Conservation (phyloP, 2,797 vertebrate species). For the Myotis vivesi region DNA sequence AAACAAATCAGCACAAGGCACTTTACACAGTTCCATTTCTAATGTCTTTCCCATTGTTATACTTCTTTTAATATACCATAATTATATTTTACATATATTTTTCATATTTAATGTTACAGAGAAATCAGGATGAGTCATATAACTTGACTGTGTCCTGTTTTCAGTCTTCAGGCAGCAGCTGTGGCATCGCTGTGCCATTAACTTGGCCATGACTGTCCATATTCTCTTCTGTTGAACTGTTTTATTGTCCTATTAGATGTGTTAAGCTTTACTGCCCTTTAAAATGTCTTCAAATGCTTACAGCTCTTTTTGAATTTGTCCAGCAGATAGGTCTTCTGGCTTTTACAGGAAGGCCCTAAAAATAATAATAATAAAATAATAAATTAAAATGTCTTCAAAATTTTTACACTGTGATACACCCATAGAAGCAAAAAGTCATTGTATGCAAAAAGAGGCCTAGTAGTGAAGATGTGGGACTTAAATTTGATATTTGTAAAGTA, state of each 20-base stretch:
- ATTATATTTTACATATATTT: neutral
- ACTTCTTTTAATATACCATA: neutral
- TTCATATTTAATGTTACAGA: neutral
- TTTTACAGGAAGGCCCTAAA: neutral
- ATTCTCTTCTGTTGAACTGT: neutral
- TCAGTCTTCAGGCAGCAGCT: neutral
- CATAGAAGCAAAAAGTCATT: neutral
- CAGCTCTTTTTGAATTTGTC: neutral
- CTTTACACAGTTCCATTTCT: neutral
- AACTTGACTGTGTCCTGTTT: too few species aligned
- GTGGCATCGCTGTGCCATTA: neutral
- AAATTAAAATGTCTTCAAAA: constrained; percentile 1
- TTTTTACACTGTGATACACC: neutral
- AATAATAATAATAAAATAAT: neutral
- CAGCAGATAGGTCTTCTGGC: too few species aligned
- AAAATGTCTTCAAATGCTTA: neutral
- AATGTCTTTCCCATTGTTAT: neutral
- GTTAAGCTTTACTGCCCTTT: neutral
- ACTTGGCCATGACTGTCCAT: neutral
- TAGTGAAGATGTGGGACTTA: neutral
- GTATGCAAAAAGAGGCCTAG: neutral
- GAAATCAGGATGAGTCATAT: neutral
- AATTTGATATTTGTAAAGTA: neutral
- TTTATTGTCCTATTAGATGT: neutral
- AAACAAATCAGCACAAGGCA: neutral